phyloP scores from a whole-genome alignment of 2,113 vertebrate species.

The Calidris pygmaea region DNA sequence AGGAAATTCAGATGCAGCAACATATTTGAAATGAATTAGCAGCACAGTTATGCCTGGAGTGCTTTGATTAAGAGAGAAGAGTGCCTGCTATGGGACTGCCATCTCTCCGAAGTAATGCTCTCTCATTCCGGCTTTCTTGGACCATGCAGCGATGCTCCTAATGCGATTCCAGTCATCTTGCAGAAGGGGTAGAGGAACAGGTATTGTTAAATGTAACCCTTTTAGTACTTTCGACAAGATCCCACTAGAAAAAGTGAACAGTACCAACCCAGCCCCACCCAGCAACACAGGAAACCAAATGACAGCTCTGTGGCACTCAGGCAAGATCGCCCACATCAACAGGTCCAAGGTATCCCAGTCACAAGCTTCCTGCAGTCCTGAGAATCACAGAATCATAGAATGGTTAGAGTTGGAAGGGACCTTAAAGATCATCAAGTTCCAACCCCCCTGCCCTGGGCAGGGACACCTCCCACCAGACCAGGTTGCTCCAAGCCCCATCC shows the following conservation, averaged over 20 bases:
- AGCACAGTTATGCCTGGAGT: background rate
- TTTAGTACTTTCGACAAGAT: background rate
- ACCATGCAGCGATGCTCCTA: background rate
- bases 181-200: background rate
- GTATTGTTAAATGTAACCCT: background rate
- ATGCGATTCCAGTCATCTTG: background rate
- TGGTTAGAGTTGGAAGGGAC: too few species aligned
- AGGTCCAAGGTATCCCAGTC: accelerated
- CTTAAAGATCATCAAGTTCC: too few species aligned
- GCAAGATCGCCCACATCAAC: background rate
- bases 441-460: too few species aligned
- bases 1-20: slow-evolving; percentile 5
- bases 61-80: background rate
- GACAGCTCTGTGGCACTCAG: background rate
- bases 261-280: background rate
- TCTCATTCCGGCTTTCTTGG: background rate
- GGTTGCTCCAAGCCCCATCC: too few species aligned
- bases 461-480: too few species aligned
- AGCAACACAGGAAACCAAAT: background rate
- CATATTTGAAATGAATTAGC: slow-evolving; percentile 24
- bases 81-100: background rate
- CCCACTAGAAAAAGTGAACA: background rate
- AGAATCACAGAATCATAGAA: too few species aligned
- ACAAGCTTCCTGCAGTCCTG: background rate
- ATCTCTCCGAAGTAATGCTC: background rate